Conservation (phyloP, 1,140 invertebrate genomes). For the Aphaenogaster ashmeadi region DNA sequence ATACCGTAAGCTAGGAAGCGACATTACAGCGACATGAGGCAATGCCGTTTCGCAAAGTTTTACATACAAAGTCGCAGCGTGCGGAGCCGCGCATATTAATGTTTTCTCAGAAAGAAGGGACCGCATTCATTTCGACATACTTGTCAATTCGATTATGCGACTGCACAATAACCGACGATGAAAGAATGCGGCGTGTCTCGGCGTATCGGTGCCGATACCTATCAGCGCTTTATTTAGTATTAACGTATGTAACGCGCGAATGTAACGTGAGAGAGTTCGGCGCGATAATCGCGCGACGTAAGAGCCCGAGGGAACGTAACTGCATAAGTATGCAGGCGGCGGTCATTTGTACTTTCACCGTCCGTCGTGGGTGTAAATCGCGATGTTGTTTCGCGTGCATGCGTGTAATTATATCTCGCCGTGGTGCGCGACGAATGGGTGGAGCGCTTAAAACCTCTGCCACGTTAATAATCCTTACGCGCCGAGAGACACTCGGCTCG, state of each 20-base stretch:
- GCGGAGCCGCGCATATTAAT: slow-evolving; percentile 17
- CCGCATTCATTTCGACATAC: slow-evolving; percentile 40
- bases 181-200: background rate
- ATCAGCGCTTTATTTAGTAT: slow-evolving; percentile 33
- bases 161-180: background rate
- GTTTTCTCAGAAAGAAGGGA: slow-evolving; percentile 9
- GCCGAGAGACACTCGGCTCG: background rate
- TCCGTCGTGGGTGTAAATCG: slow-evolving; percentile 74
- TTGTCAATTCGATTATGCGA: slow-evolving; percentile 28
- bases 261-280: slow-evolving; percentile 53
- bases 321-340: slow-evolving; percentile 74
- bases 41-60: slow-evolving; percentile 37
- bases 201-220: background rate
- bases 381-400: slow-evolving; percentile 61
- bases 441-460: slow-evolving; percentile 31
- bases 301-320: slow-evolving; percentile 71
- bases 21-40: slow-evolving; percentile 2
- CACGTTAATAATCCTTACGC: background rate
- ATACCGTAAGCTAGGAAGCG: slow-evolving; percentile 23
- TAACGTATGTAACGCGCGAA: slow-evolving; percentile 18
- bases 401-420: slow-evolving; percentile 63
- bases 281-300: slow-evolving; percentile 59
- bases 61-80: slow-evolving; percentile 31
- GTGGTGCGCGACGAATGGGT: slow-evolving; percentile 58
- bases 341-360: slow-evolving; percentile 76